A percentile compares a stretch with the other conserved stretches of the same genome.
phyloP scores from a whole-genome alignment of 2,888 invertebrate genomes.

The Plebejus melissa region DNA sequence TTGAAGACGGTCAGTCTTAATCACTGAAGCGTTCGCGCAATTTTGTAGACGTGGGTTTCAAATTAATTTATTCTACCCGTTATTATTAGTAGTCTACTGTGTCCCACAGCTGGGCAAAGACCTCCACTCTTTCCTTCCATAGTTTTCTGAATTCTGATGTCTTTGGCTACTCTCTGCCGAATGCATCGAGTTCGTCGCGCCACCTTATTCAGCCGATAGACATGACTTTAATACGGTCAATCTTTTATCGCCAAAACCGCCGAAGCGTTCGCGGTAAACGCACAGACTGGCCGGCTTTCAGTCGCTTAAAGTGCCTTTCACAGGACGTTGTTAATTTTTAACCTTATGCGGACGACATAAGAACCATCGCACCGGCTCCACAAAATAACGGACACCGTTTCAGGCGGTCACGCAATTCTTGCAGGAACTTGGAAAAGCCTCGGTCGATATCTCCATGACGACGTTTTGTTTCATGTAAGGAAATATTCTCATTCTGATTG shows the following conservation, averaged over 20 bases:
- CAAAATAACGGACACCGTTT: constrained; percentile 47
- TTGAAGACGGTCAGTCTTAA: neutral
- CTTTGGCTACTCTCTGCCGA: no score
- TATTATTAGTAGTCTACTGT: neutral
- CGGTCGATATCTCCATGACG: constrained; percentile 74
- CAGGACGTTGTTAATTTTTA: neutral
- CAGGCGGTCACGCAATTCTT: constrained; percentile 68
- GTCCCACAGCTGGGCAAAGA: neutral
- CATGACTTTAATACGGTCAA: neutral
- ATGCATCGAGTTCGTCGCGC: no score
- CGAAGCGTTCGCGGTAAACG: constrained; percentile 27
- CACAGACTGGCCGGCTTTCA: constrained; percentile 29
- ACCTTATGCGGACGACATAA: neutral
- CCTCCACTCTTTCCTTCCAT: neutral
- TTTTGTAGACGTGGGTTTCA: neutral
- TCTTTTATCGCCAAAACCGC: neutral
- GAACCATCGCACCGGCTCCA: neutral
- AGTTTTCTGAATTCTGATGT: neutral
- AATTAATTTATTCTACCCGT: neutral
- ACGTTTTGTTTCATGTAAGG: constrained; percentile 72
- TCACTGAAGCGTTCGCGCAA: neutral
- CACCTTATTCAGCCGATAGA: neutral
- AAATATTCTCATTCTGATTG: constrained; percentile 71
- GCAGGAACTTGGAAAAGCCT: constrained; percentile 73
- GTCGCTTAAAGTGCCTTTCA: neutral